phyloP scores from a whole-genome alignment of 1,140 invertebrate species.

The Bombus breviceps region DNA sequence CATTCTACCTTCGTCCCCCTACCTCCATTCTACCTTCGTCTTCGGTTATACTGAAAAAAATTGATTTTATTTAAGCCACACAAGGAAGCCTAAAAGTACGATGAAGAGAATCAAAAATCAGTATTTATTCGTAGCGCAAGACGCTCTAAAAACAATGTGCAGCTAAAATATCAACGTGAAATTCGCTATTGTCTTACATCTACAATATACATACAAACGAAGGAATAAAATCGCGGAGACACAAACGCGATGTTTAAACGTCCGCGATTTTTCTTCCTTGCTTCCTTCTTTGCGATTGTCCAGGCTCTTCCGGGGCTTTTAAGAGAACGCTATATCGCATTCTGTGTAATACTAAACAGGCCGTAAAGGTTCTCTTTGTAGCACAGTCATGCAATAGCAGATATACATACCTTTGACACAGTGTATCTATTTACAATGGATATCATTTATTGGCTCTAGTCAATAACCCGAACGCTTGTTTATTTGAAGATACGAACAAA shows the following conservation, averaged over 20 bases:
- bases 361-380: conserved; percentile 13
- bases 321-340: not conserved
- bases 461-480: conserved; percentile 49
- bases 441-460: conserved; percentile 56
- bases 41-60: not conserved
- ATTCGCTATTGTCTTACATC: not conserved
- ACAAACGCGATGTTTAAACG: not conserved
- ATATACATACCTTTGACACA: conserved; percentile 3
- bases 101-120: not conserved
- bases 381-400: not conserved
- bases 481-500: conserved; percentile 42
- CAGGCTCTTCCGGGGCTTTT: conserved; percentile 5
- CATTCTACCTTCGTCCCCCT: too few species aligned
- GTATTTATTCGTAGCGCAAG: not conserved
- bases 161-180: too few species aligned
- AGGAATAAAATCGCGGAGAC: not conserved
- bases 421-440: conserved; percentile 21
- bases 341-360: not conserved
- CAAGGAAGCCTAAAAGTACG: not conserved
- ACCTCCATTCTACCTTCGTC: not conserved
- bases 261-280: not conserved
- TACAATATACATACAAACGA: not conserved
- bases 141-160: not conserved
- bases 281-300: not conserved
- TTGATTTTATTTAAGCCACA: not conserved